Evolutionary conservation across 2,797 vertebrate species (phyloP).

Genomic region (Eospalax fontanierii): DNA sequence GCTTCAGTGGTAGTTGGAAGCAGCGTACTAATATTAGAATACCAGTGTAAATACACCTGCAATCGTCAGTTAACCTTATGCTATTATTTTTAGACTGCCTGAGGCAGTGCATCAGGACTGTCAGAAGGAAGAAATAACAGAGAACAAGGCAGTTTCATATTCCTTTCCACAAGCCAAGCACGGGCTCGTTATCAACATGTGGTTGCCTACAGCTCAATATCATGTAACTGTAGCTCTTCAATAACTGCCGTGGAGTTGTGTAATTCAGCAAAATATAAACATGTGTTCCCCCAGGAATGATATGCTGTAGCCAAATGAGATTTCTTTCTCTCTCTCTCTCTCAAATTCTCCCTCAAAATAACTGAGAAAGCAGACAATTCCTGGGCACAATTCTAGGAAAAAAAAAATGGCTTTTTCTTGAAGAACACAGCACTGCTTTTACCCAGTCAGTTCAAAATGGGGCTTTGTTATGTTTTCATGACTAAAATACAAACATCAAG

Average conservation of each 20-base stretch:
- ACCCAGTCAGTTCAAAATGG: not conserved
- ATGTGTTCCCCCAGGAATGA: conserved; percentile 81
- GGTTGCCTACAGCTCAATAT: conserved; percentile 86
- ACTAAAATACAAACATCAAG: not conserved
- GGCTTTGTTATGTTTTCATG: not conserved
- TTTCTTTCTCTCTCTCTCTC: conserved; percentile 15
- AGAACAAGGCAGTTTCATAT: conserved; percentile 88
- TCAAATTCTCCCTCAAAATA: conserved; percentile 60
- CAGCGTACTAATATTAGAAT: conserved; percentile 90
- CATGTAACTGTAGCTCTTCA: conserved; percentile 82
- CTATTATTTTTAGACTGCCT: conserved; percentile 90
- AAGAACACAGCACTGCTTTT: conserved; percentile 51
- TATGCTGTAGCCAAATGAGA: conserved; percentile 75
- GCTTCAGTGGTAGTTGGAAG: conserved; percentile 85
- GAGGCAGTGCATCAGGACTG: conserved; percentile 89
- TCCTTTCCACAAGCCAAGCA: conserved; percentile 86
- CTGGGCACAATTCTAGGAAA: conserved; percentile 20
- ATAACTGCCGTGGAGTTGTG: conserved; percentile 72
- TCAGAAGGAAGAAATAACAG: conserved; percentile 87
- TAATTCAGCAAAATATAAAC: conserved; percentile 87
- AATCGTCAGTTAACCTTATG: conserved; percentile 91
- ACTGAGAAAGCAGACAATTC: conserved; percentile 68
- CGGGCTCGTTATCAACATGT: conserved; percentile 89
- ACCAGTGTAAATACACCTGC: conserved; percentile 90
- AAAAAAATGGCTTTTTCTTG: conserved; percentile 51